Base-by-base conservation (phyloP, 2,888 invertebrate species). In the Tipula helvola region DNA sequence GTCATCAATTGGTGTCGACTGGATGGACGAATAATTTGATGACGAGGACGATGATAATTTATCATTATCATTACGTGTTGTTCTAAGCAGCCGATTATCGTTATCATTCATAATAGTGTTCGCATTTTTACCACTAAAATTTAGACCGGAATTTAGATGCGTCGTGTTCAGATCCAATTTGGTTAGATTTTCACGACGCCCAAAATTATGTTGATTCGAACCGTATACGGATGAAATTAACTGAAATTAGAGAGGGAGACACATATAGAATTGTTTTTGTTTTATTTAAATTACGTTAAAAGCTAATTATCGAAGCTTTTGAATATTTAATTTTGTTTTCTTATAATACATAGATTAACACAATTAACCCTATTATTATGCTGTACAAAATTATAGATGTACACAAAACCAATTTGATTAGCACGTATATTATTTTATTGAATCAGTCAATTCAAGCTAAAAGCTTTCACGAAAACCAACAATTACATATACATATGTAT, bases 151-250 rank as follows among this genome's bases (percentile, higher is more conserved):
- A 86, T 84, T 84, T 87, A 83, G 39, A 44, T 86, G 57, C 84
- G 87, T 88, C 85, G 87, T 87, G 36, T 87, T 87, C 85, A 88
- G 87, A 88, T 88, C 88, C 88, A 88, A 87, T 87, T 89, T 88
- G 87, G 87, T 87, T 85, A 88, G 87, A 87, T 88, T 88, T 87
- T 87, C 86, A 41, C 87, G 87, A 71, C 88, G 87, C 8, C 86
- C 86, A 86, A 86, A 86, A 86, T 57, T 57, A 16, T 52, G 36
- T 52, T 86, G 86, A 57, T 86, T 86, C n/a, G 52, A 16, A n/a
- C 36, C 39, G 57, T 86, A 86, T 13, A 86, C 86, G 5, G 86
- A 86, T 86, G 86, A 57, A 36, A 86, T 52, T 52, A 86, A 52
- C 86, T 86, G 16, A 28, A 86, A 86, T 36, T 47, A 52, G 28